Base-by-base conservation (phyloP, 2,888 invertebrate genomes). In the Drymonia ruficornis region DNA sequence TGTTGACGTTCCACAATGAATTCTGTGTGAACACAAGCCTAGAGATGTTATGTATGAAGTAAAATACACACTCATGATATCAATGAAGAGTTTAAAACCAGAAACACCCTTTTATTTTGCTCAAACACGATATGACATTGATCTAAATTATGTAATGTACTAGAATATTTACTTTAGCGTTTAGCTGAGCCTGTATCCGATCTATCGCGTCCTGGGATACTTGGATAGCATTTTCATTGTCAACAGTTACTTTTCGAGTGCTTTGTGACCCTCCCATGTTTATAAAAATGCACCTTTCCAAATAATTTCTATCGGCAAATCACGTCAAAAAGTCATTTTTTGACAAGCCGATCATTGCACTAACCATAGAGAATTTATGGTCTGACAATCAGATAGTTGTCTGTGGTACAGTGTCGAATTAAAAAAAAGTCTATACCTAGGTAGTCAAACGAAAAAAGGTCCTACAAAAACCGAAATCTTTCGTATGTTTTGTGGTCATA, bases 181-280 rank as follows among this genome's bases (percentile, higher is more conserved):
- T 76, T 55, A 91, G 83, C 69, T 89, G 89, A 55, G 83, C 74
- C 74, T 91, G 88, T 89, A 92, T 89, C 74, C 92, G 83, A 58
- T 91, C 87, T 82, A 92, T 74, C 18, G 92, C 92, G 51, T 92
- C 91, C 76, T 91, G 91, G 54, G 92, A 92, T 61, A 92, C 89
- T 82, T 91, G 91, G 65, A 92, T 91, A 62, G 90, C 78, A 79
- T 91, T 91, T 71, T 92, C 92, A 68, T 92, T 92, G 53, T 92
- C 91, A 59, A 92, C 90, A 74, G 87, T 88, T 65, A 92, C 71
- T 84, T 91, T 91, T 61, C 92, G 79, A 63, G 94, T 91, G 79
- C 94, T 94, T 77, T 94, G 88, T 60, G 91, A 89, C 71, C 90
- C 93, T 81, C 94, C 94, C 94, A 94, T 94, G 70, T 81, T 90